Evolutionary conservation across 2,113 vertebrate genomes (phyloP), one percentile per base, ranked within the genome.

Genomic region (Marcusenius ussheri): DNA sequence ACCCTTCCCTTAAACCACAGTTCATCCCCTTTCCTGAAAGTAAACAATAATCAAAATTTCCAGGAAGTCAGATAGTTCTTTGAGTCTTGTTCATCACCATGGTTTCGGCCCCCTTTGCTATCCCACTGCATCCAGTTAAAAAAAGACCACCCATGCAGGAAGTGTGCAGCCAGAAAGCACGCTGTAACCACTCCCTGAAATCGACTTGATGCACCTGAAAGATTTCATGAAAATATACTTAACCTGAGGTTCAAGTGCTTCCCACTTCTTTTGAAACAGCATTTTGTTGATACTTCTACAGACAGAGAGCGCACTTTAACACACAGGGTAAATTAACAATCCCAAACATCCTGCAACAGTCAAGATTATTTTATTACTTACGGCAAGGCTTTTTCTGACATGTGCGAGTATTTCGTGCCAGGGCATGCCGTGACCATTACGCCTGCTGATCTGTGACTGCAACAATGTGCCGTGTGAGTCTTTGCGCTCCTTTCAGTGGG

Each of bases 11-110:
- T 45, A 88, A 13, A 35, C 89, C 88, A 90, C 80, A 77, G 91
- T 89, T 90, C 90, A 91, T 88, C 90, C 88, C 89, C 93, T 90
- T 95, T 94, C 95, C 95, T 94, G 94, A 94, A 94, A 95, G 95
- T 95, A 94, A 93, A 95, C 95, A 96, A 95, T 95, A 94, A 95
- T 94, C 89, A 91, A 92, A 45, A 93, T 94, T 96, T 96, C 95
- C 95, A 95, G 95, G 96, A 96, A 96, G 93, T 93, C 90, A 88
- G 95, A 96, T 96, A 93, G 93, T 95, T 95, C 92, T 91, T 88
- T 91, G 91, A 46, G 93, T 90, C 92, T 93, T 92, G 89, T 91
- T 90, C 92, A 88, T 95, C 92, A 83, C 95, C 95, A 95, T 95
- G 95, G 94, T 89, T 94, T 95, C 94, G 91, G 92, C 93, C 91